Percentiles rank a stretch among this genome's conserved stretches.
Evolutionary conservation across 2,888 invertebrate genomes (phyloP).

Genomic region (Vesta saturnalis): DNA sequence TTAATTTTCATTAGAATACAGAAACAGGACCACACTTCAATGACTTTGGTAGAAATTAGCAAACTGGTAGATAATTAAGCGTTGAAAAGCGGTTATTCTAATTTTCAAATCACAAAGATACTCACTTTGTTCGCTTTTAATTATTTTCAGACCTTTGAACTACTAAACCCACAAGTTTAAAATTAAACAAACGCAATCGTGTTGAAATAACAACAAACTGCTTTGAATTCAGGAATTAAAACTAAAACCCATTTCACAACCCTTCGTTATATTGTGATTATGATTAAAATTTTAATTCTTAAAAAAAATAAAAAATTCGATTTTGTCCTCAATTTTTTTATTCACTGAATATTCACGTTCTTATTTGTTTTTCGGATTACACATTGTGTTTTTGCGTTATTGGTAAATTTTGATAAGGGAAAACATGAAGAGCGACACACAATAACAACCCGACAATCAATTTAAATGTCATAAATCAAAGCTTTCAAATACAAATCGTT

Average conservation of each 20-base stretch:
- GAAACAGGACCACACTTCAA: neutral
- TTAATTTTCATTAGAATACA: neutral
- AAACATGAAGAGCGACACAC: constrained; percentile 24
- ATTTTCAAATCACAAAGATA: neutral
- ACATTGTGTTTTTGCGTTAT: neutral
- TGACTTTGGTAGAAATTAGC: neutral
- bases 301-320: neutral
- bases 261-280: neutral
- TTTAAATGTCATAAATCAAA: constrained; percentile 42
- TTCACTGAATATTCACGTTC: constrained; percentile 19
- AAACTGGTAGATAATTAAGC: neutral
- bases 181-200: neutral
- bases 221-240: neutral
- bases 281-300: constrained; percentile 8
- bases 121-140: neutral
- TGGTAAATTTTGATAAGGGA: constrained; percentile 22
- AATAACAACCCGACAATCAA: constrained; percentile 40
- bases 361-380: constrained; percentile 18
- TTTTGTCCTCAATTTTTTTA: constrained; percentile 22
- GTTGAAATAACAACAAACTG: neutral
- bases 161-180: neutral
- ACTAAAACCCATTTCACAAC: neutral
- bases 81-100: neutral
- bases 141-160: constrained; percentile 1
- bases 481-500: constrained; percentile 41